Percentiles rank a stretch among this genome's conserved stretches.
Evolutionary conservation across 1,140 invertebrate species (phyloP).

Genomic region (Penaeus vannamei): DNA sequence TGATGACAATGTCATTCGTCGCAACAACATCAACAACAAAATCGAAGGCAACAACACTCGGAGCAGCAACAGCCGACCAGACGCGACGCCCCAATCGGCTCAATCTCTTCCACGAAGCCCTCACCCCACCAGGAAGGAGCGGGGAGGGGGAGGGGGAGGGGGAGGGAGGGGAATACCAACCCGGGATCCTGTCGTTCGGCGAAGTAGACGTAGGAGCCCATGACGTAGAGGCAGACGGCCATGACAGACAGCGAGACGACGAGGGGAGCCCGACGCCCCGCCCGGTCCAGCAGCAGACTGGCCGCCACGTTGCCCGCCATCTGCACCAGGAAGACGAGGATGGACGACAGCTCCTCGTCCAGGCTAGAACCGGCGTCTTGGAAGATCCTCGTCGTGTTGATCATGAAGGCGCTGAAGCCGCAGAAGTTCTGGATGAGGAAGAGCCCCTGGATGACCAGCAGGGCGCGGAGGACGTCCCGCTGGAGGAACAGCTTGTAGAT

Average conservation of each 20-base stretch:
- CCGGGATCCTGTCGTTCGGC: neutral
- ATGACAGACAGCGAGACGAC: slow-evolving; percentile 29
- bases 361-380: slow-evolving; percentile 3
- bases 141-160: too few species aligned
- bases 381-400: slow-evolving; percentile 42
- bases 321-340: slow-evolving; percentile 24
- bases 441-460: neutral
- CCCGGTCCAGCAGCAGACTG: slow-evolving; percentile 8
- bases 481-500: neutral
- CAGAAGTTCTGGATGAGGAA: slow-evolving; percentile 46
- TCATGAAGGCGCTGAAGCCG: slow-evolving; percentile 22
- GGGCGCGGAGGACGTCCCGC: neutral
- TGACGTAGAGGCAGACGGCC: neutral
- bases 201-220: slow-evolving; percentile 36
- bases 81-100: too few species aligned
- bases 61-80: too few species aligned
- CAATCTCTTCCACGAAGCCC: too few species aligned
- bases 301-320: slow-evolving; percentile 2
- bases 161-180: too few species aligned
- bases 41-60: too few species aligned
- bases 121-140: too few species aligned
- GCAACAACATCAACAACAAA: too few species aligned
- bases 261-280: slow-evolving; percentile 29
- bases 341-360: neutral
- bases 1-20: too few species aligned